These are phyloP conservation scores for Oxygymnocypris stewartii DNA, from an alignment of 2,113 vertebrate genomes.

Conservation along the genomic window DNA sequence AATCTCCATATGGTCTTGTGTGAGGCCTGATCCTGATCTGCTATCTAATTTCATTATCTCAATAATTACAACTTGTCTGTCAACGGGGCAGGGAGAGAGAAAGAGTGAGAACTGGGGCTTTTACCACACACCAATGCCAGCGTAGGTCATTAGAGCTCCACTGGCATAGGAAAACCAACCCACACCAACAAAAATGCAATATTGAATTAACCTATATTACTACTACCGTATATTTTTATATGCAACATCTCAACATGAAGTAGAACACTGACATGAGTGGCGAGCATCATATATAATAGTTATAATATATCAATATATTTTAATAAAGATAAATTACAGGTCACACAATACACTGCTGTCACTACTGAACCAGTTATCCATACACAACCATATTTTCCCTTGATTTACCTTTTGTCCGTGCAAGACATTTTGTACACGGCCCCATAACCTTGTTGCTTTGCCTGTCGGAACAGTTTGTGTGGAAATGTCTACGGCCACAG, in stretches of 20 bases:
- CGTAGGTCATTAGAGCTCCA: background rate
- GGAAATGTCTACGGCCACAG: background rate
- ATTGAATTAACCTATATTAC: background rate
- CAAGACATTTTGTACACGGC: constrained; percentile 29
- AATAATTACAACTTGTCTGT: constrained; percentile 25
- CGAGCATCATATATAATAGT: background rate
- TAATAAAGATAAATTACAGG: background rate
- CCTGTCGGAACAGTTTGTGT: background rate
- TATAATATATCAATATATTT: background rate
- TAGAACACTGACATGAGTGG: background rate
- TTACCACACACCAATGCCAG: background rate
- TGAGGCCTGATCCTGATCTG: constrained; percentile 58
- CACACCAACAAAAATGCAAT: background rate
- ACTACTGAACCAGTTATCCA: background rate
- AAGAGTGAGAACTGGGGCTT: constrained; percentile 5
- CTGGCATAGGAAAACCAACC: background rate
- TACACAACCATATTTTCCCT: background rate
- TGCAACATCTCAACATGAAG: background rate
- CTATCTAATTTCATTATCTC: constrained; percentile 57
- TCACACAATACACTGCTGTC: background rate
- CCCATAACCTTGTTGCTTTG: constrained; percentile 44
- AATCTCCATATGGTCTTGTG: constrained; percentile 63
- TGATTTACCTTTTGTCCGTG: constrained; percentile 41
- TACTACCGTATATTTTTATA: background rate
- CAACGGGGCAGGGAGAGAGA: constrained; percentile 6